Base-by-base conservation (phyloP, 2,113 vertebrate genomes). In the Perca fluviatilis region DNA sequence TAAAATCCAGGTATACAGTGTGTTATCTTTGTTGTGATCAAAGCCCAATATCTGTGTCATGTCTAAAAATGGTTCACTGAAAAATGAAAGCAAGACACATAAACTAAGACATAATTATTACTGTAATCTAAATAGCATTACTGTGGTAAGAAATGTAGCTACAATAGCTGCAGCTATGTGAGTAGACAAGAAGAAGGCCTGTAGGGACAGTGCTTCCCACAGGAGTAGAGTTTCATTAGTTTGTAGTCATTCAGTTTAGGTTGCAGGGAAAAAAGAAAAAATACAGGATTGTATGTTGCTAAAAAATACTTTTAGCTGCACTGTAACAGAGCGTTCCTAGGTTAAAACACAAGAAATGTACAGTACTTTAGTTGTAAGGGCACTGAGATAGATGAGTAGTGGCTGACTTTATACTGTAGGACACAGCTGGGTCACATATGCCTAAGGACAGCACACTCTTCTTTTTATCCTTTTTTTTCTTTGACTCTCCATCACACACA, bases 371-470 rank as follows among this genome's bases (percentile, higher is more conserved):
- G 27, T 25, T 67, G n/a, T 46, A 63, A 78, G 36, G 2, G 0
- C 46, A 54, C 19, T 30, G 62, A 69, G 57, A 53, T 5, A 15
- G 74, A 62, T 68, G 47, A 82, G 50, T 14, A 36, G 40, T 56
- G 49, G 68, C 82, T 80, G 76, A 56, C 72, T 86, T 43, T 80
- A 30, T 46, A 58, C 33, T 65, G 61, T 61, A 77, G 70, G 74
- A 75, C 4, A 4, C 46, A 25, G 30, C 72, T 77, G 57, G 78
- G 80, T 86, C 77, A 86, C 67, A 74, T 12, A 61, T 30, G 50
- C 71, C 80, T 53, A 19, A 76, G 69, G 83, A 86, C 80, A 86
- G 21, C 53, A 50, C 61, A 57, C 30, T 47, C 36, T 75, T 79
- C 62, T 81, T 36, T 64, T 27, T 33, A 60, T 50, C 14, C 25